phyloP scores from a whole-genome alignment of 2,113 vertebrate genomes.

The Tursiops truncatus region DNA sequence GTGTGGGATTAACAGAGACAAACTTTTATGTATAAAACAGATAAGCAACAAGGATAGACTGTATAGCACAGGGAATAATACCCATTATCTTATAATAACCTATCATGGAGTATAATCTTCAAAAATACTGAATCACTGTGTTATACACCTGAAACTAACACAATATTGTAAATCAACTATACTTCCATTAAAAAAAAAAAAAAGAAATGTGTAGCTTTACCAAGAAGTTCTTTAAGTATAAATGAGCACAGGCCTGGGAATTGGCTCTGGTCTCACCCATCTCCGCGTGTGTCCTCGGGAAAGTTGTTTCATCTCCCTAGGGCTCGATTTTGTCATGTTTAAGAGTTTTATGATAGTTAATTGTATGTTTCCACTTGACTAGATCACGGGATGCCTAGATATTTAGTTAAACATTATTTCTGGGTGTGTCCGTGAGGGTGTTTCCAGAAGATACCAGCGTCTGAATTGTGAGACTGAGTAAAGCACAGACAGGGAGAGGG shows the following conservation, averaged over 20 bases:
- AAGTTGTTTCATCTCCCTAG: neutral
- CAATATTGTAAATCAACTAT: neutral
- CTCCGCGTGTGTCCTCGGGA: accelerated
- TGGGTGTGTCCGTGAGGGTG: neutral
- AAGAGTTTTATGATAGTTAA: neutral
- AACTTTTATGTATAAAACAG: neutral
- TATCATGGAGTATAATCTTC: neutral
- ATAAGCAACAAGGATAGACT: neutral
- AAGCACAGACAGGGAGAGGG: neutral
- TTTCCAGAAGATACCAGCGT: neutral
- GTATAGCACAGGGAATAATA: neutral
- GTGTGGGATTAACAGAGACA: neutral
- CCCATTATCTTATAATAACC: neutral
- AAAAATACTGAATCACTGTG: neutral
- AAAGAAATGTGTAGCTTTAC: accelerated
- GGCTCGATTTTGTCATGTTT: neutral
- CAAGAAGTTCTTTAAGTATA: too few species aligned
- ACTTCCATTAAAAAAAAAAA: neutral
- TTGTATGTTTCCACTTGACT: neutral
- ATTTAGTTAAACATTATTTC: neutral
- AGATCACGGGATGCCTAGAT: neutral
- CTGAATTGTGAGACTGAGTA: neutral
- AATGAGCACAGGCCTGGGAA: too few species aligned
- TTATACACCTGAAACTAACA: neutral
- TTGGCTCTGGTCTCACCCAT: neutral